phyloP scores from a whole-genome alignment of 1,140 invertebrate species.

The Zophobas atratus region DNA sequence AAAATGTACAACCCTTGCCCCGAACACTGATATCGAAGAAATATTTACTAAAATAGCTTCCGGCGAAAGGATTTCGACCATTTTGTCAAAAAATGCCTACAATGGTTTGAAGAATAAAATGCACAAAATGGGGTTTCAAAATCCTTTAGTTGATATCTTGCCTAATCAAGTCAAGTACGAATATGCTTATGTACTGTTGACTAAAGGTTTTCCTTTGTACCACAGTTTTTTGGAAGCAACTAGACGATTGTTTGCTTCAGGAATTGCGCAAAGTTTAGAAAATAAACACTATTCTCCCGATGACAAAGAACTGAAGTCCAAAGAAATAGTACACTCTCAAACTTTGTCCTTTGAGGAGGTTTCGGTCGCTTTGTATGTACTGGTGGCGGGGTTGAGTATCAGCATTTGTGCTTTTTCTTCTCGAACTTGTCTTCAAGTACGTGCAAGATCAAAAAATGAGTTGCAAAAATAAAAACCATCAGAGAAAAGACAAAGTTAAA shows the following conservation, averaged over 20 bases:
- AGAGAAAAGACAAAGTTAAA: too few relatives aligned
- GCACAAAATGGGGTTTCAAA: background rate
- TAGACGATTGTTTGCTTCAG: background rate
- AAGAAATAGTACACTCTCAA: background rate
- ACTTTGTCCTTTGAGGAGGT: slow-evolving; percentile 10
- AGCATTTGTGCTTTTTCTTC: background rate
- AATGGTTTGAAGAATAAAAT: slow-evolving; percentile 4
- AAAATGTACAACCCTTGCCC: background rate
- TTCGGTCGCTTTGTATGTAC: slow-evolving; percentile 4
- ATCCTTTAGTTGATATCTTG: background rate
- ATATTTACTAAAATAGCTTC: background rate
- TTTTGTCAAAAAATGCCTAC: background rate
- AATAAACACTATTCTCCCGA: background rate
- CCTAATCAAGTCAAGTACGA: background rate
- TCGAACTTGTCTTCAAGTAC: background rate
- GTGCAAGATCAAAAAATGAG: too few relatives aligned
- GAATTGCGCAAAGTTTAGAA: background rate
- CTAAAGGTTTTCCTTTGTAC: background rate
- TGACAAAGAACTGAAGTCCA: background rate
- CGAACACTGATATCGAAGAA: slow-evolving; percentile 5
- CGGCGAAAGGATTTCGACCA: background rate
- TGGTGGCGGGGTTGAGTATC: slow-evolving; percentile 2
- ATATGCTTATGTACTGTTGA: slow-evolving; percentile 9
- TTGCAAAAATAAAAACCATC: too few relatives aligned
- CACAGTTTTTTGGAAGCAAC: slow-evolving; percentile 2